Percentiles rank a stretch among this genome's conserved stretches.
Conservation (phyloP, 1,140 invertebrate species). For the Periplaneta americana region DNA sequence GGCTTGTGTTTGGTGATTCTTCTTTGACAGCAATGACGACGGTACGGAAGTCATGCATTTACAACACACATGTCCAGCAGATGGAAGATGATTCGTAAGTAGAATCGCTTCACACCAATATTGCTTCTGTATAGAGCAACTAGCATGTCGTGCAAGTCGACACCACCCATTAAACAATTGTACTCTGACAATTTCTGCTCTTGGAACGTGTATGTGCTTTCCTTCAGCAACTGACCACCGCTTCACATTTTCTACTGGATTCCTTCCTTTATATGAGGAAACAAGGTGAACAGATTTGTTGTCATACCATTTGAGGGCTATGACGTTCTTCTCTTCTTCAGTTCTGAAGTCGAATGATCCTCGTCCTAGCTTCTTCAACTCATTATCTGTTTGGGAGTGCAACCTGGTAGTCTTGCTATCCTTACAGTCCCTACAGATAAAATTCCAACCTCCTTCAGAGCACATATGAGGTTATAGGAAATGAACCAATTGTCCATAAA, state of each 20-base stretch:
- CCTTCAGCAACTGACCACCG: conserved; percentile 30
- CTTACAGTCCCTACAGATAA: conserved; percentile 1
- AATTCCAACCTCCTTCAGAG: conserved; percentile 4
- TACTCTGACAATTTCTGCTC: conserved; percentile 38
- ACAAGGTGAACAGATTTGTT: conserved; percentile 38
- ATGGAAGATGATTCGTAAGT: conserved; percentile 38
- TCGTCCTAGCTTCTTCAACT: conserved; percentile 34
- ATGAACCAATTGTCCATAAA: conserved; percentile 14
- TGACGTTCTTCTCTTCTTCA: conserved; percentile 24
- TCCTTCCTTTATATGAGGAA: conserved; percentile 32
- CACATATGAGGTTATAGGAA: not conserved
- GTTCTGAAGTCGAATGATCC: conserved; percentile 23
- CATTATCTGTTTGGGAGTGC: conserved; percentile 26
- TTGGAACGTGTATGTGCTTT: conserved; percentile 30
- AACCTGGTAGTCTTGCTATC: not conserved
- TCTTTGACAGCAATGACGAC: conserved; percentile 8
- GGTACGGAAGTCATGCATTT: conserved; percentile 28
- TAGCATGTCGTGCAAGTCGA: conserved; percentile 39
- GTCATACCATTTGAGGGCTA: conserved; percentile 37
- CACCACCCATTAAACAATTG: conserved; percentile 33
- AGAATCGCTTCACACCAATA: conserved; percentile 38
- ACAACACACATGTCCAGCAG: conserved; percentile 35
- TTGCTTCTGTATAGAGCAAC: conserved; percentile 31
- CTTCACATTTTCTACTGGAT: conserved; percentile 30
- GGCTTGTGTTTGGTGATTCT: conserved; percentile 20